A percentile compares a stretch with the other conserved stretches of the same genome.
phyloP scores from a whole-genome alignment of 2,113 vertebrate species.

The Corythoichthys haematopterus region DNA sequence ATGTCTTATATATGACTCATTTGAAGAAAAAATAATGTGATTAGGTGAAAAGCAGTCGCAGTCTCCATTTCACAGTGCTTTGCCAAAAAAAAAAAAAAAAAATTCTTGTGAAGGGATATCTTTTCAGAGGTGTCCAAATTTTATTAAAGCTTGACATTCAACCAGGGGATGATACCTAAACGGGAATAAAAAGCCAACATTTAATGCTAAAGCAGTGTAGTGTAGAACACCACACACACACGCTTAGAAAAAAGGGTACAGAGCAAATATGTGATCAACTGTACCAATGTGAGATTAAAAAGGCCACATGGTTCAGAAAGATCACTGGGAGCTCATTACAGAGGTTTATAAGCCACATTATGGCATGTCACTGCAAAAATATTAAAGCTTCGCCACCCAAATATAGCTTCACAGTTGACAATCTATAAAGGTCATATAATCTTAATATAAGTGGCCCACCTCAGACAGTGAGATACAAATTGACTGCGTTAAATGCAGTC shows the following conservation, averaged over 20 bases:
- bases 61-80: too few species aligned
- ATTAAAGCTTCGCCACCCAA: slow-evolving; percentile 4
- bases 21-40: too few species aligned
- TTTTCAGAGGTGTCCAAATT: too few species aligned
- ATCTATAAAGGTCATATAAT: slow-evolving; percentile 6
- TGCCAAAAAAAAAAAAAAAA: too few species aligned
- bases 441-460: neutral
- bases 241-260: neutral
- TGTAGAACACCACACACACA: neutral
- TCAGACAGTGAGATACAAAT: neutral
- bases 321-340: slow-evolving; percentile 28
- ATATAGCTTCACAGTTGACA: neutral
- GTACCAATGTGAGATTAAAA: slow-evolving; percentile 43
- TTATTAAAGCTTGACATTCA: too few species aligned
- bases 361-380: neutral
- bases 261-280: slow-evolving; percentile 21
- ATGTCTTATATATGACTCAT: too few species aligned
- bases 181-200: too few species aligned
- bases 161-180: too few species aligned
- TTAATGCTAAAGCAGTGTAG: too few species aligned
- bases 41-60: too few species aligned
- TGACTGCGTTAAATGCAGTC: neutral
- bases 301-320: slow-evolving; percentile 23
- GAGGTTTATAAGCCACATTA: slow-evolving; percentile 23
- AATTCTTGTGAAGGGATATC: too few species aligned